Conservation (phyloP, 1,140 invertebrate species). For the Drosophila guanche region DNA sequence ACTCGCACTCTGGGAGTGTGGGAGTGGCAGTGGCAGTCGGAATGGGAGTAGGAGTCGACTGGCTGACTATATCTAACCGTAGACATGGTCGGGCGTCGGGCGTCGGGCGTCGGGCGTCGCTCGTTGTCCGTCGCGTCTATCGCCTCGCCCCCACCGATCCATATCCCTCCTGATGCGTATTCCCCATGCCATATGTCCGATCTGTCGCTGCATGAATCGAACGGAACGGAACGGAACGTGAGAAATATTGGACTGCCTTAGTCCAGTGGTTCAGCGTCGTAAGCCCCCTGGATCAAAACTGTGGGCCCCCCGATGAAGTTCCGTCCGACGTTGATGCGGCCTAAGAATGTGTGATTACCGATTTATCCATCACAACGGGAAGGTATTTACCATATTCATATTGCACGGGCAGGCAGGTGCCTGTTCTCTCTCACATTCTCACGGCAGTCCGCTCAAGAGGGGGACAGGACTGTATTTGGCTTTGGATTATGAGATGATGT, state of each 20-base stretch:
- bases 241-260: conserved; percentile 75
- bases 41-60: conserved; percentile 36
- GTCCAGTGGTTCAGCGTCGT: conserved; percentile 70
- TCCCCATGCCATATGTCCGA: conserved; percentile 47
- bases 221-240: conserved; percentile 57
- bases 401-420: conserved; percentile 57
- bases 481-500: conserved; percentile 62
- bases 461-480: conserved; percentile 19
- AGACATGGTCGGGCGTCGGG: conserved; percentile 9
- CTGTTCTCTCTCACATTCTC: conserved; percentile 38
- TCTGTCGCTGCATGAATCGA: conserved; percentile 46
- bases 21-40: conserved; percentile 34
- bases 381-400: conserved; percentile 53
- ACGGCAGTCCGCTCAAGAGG: conserved; percentile 19
- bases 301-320: conserved; percentile 50
- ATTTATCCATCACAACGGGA: conserved; percentile 49
- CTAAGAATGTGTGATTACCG: conserved; percentile 49
- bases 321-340: conserved; percentile 55
- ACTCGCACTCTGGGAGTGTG: conserved; percentile 14
- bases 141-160: conserved; percentile 12
- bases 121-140: too few relatives aligned
- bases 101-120: too few relatives aligned
- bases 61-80: conserved; percentile 49
- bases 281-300: conserved; percentile 70
- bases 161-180: conserved; percentile 14